These are phyloP conservation scores for Trematocara variabile DNA, from an alignment of 2,113 vertebrate genomes.

Conservation along the genomic window DNA sequence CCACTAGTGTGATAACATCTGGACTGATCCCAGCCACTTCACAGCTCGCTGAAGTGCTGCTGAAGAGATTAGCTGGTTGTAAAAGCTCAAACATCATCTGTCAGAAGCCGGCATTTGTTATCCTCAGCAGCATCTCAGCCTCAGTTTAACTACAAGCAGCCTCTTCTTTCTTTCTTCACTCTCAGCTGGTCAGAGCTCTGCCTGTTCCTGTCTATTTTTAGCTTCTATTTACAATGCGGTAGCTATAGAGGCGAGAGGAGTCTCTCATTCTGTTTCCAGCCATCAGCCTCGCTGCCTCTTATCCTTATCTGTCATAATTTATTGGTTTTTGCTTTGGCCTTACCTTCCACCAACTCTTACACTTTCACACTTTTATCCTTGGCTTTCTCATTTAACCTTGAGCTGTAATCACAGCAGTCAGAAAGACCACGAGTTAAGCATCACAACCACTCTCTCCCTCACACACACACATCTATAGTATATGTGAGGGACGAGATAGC, in stretches of 20 bases:
- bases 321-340: background rate
- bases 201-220: conserved; percentile 68
- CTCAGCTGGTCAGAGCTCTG: conserved; percentile 55
- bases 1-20: background rate
- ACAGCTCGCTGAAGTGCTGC: conserved; percentile 11
- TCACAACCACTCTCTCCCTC: background rate
- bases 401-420: background rate
- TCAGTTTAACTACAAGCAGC: conserved; percentile 8
- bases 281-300: conserved; percentile 1
- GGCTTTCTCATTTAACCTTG: background rate
- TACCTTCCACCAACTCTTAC: background rate
- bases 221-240: conserved; percentile 67
- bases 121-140: conserved; percentile 8
- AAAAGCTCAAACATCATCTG: conserved; percentile 25
- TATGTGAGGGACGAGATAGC: background rate
- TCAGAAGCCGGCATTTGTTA: conserved; percentile 9
- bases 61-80: background rate
- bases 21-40: background rate
- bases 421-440: background rate
- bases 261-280: conserved; percentile 18
- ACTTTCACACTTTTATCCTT: background rate
- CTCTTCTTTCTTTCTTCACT: conserved; percentile 18
- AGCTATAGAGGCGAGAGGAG: conserved; percentile 44
- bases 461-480: background rate
- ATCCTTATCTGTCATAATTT: background rate